Evolutionary conservation across 1,140 invertebrate genomes (phyloP).

Genomic region (Drosophila biarmipes): DNA sequence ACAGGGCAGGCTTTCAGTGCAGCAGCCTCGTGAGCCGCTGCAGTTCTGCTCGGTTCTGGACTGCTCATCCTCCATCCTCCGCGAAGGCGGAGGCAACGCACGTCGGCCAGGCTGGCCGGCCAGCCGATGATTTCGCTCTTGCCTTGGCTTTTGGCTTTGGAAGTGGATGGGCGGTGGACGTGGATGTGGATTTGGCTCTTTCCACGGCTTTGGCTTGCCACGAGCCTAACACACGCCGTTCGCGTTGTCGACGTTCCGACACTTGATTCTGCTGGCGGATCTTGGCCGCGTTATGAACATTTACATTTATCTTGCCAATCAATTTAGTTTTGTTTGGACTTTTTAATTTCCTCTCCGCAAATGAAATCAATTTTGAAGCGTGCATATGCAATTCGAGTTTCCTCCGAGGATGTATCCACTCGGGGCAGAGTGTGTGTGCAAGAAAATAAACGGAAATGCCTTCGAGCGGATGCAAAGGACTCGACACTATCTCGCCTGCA

Average conservation of each 20-base stretch:
- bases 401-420: slow-evolving; percentile 5
- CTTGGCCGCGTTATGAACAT: slow-evolving; percentile 66
- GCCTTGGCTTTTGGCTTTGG: slow-evolving; percentile 12
- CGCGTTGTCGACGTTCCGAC: slow-evolving; percentile 53
- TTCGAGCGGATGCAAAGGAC: slow-evolving; percentile 18
- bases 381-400: slow-evolving; percentile 49
- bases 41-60: slow-evolving; percentile 14
- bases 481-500: slow-evolving; percentile 8
- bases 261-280: slow-evolving; percentile 67
- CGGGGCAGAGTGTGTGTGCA: background rate
- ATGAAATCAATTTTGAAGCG: slow-evolving; percentile 81
- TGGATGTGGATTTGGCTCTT: slow-evolving; percentile 18
- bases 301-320: slow-evolving; percentile 82
- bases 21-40: slow-evolving; percentile 30
- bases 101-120: slow-evolving; percentile 13
- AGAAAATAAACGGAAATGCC: slow-evolving; percentile 25
- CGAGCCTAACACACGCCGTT: slow-evolving; percentile 83
- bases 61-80: slow-evolving; percentile 4
- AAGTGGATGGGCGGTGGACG: slow-evolving; percentile 7
- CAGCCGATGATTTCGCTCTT: slow-evolving; percentile 15
- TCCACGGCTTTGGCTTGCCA: slow-evolving; percentile 61
- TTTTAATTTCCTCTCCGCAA: slow-evolving; percentile 81
- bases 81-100: slow-evolving; percentile 17
- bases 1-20: slow-evolving; percentile 22
- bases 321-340: slow-evolving; percentile 81